Evolutionary conservation across 2,113 vertebrate genomes (phyloP), one percentile per base, ranked within the genome.

Genomic region (Eulemur macaco): DNA sequence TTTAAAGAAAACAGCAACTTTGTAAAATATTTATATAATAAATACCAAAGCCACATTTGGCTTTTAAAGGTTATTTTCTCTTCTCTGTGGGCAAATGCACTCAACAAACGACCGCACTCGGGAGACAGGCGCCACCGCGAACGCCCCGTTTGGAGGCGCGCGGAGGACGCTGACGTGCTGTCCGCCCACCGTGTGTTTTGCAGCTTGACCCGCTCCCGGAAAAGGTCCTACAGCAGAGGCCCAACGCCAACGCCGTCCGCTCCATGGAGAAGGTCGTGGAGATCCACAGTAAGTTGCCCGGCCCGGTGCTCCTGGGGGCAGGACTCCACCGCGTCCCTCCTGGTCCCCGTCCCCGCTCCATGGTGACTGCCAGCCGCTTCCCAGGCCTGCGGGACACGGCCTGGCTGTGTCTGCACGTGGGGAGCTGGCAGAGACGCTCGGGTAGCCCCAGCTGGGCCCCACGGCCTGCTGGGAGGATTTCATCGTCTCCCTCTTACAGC

Each of bases 261-360:
- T 99, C 99, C 56, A 99, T 99, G 99, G 99, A 99, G 98, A 99
- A 99, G 96, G 99, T 99, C 39, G 98, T 99, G 12, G 99, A 99
- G 97, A 98, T 98, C 95, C 99, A 99, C 71, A 98, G 99, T 99
- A 97, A 99, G 99, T 99, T 0, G 81, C 10, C 74, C 4, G 7
- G 63, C 9, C 14, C 0, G 1, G 0, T 0, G 11, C 3, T 37
- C 14, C 42, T 4, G 86, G 14, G 23, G 3, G 13, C 5, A 4
- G 39, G 14, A 29, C 45, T 9, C 34, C 77, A 15, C 77, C 0
- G 1, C 8, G 0, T 45, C 18, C 31, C 17, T 13, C 9, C 45
- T 9, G 25, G 58, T 5, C 60, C 58, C 74, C 9, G 2, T 6
- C 47, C 31, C 31, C 8, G 21, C n/a, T 47, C 29, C 4, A 3